A percentile compares a stretch with the other conserved stretches of the same genome.
Evolutionary conservation across 35 echinoderm and acorn worm genomes (phyloP).

Genomic region (Anneissia japonica): DNA sequence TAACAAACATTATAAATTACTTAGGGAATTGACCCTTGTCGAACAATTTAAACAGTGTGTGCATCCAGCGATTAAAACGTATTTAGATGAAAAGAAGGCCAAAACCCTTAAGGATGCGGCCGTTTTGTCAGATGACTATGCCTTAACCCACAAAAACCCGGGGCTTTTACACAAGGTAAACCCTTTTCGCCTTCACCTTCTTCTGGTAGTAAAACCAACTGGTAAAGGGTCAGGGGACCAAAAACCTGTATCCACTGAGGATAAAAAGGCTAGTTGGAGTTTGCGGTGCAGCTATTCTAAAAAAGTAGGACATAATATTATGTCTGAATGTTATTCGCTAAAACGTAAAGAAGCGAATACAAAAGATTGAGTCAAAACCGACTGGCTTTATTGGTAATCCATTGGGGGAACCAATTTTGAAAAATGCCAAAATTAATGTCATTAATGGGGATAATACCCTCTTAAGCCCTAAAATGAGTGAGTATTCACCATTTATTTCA

Average conservation of each 20-base stretch:
- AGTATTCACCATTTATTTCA: slow-evolving; percentile 1
- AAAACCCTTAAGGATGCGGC: slow-evolving; percentile 1
- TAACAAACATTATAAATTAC: not conserved
- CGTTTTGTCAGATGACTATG: not conserved
- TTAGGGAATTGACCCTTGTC: not conserved
- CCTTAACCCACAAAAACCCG: not conserved
- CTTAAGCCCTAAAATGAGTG: not conserved
- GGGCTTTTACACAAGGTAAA: not conserved
- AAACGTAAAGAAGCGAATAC: not conserved
- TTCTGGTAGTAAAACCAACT: not conserved
- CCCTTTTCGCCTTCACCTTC: not conserved
- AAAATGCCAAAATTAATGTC: no score
- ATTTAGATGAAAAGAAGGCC: not conserved
- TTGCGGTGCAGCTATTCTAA: no score
- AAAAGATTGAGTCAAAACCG: not conserved
- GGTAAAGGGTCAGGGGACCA: no score
- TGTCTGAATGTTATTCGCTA: no score
- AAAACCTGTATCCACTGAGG: no score
- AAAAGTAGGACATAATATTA: no score
- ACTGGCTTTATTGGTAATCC: not conserved
- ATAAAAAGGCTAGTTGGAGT: no score
- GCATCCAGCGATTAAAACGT: not conserved
- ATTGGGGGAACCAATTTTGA: not conserved
- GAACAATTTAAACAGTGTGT: not conserved
- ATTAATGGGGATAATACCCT: not conserved